phyloP scores from a whole-genome alignment of 1,140 invertebrate genomes.

The Cotesia vestalis region DNA sequence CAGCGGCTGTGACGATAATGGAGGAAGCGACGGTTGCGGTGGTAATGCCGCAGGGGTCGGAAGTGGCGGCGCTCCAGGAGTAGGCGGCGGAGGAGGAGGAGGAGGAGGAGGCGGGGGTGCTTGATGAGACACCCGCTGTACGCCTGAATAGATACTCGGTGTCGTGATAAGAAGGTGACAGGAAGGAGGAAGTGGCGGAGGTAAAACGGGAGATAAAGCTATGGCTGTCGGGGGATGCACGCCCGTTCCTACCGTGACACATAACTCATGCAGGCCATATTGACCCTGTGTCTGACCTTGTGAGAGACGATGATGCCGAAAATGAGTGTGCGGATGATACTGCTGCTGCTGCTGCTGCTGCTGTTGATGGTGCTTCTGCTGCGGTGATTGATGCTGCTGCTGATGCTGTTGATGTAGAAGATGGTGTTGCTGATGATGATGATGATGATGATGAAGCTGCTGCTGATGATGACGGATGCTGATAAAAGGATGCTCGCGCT shows the following conservation, averaged over 20 bases:
- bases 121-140: constrained; percentile 37
- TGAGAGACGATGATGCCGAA: constrained; percentile 59
- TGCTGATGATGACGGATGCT: constrained; percentile 29
- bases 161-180: constrained; percentile 60
- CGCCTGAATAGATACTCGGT: constrained; percentile 57
- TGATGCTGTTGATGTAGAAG: constrained; percentile 38
- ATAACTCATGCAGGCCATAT: constrained; percentile 57
- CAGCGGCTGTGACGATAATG: constrained; percentile 55
- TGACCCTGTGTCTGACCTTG: constrained; percentile 45
- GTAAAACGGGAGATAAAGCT: constrained; percentile 62
- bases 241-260: constrained; percentile 54
- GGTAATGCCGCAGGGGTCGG: constrained; percentile 43
- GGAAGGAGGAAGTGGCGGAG: constrained; percentile 56
- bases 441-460: constrained; percentile 36
- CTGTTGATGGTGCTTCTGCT: constrained; percentile 45
- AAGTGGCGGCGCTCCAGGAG: constrained; percentile 50
- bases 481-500: constrained; percentile 54
- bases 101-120: constrained; percentile 58
- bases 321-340: constrained; percentile 38
- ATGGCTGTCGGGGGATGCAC: constrained; percentile 60
- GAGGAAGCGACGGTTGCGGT: constrained; percentile 49
- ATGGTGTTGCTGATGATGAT: constrained; percentile 34
- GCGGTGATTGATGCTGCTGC: constrained; percentile 44
- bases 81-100: constrained; percentile 50
- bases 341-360: constrained; percentile 34